Conservation (phyloP, 1,140 invertebrate species). For the Bombus vancouverensis region DNA sequence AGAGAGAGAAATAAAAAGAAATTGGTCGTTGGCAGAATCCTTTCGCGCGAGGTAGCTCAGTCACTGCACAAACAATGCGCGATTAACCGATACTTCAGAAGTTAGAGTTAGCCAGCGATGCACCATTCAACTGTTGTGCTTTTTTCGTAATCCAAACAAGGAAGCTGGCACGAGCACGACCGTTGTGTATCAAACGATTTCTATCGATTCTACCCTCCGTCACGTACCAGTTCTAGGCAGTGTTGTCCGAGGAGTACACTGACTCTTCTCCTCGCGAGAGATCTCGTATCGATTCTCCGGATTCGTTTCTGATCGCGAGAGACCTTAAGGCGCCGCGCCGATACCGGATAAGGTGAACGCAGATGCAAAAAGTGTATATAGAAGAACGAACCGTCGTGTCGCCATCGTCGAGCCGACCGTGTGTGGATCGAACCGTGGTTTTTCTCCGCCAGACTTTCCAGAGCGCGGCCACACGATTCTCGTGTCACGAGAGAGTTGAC, state of each 20-base stretch:
- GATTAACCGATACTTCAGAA: constrained; percentile 29
- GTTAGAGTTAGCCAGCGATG: neutral
- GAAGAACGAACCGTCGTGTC: neutral
- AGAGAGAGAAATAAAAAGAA: neutral
- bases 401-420: neutral
- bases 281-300: constrained; percentile 39
- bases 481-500: constrained; percentile 48
- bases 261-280: constrained; percentile 29
- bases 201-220: constrained; percentile 22
- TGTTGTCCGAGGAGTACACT: constrained; percentile 27
- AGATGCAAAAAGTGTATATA: constrained; percentile 34
- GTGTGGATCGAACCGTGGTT: neutral
- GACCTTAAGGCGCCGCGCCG: constrained; percentile 37
- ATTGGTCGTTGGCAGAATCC: neutral
- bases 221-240: constrained; percentile 22
- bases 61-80: constrained; percentile 6
- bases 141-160: constrained; percentile 46
- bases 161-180: constrained; percentile 24
- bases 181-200: constrained; percentile 38
- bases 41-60: neutral
- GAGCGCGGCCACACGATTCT: neutral
- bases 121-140: constrained; percentile 27
- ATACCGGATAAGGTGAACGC: constrained; percentile 35
- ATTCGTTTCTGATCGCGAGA: constrained; percentile 40
- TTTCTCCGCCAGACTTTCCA: constrained; percentile 23